Evolutionary conservation across 2,888 invertebrate species (phyloP).

Genomic region (Nomada flava): DNA sequence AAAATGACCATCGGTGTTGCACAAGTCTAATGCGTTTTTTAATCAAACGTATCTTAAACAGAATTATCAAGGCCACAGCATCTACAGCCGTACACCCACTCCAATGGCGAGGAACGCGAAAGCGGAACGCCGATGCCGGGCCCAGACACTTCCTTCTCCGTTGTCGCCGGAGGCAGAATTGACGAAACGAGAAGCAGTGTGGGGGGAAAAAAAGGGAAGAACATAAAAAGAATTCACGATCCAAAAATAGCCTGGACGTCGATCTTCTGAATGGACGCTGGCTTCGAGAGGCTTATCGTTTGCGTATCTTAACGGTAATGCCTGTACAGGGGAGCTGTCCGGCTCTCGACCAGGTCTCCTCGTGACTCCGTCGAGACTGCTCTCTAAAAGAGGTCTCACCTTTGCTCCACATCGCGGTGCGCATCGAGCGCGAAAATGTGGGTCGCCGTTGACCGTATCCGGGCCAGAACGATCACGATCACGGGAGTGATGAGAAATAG

Average conservation of each 20-base stretch:
- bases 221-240: background rate
- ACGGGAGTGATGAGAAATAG: conserved; percentile 1
- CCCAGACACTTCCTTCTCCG: background rate
- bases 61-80: too few relatives aligned
- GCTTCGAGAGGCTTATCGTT: conserved; percentile 56
- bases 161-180: background rate
- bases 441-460: conserved; percentile 48
- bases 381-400: conserved; percentile 60
- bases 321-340: conserved; percentile 43
- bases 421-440: conserved; percentile 37
- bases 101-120: background rate
- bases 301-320: conserved; percentile 67
- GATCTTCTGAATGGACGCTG: conserved; percentile 43
- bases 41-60: too few relatives aligned
- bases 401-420: conserved; percentile 49
- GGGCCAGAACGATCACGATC: conserved; percentile 39
- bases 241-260: conserved; percentile 32
- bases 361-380: conserved; percentile 54
- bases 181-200: too few relatives aligned
- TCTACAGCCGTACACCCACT: background rate
- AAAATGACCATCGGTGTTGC: too few relatives aligned
- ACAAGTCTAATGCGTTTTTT: too few relatives aligned
- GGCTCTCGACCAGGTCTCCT: conserved; percentile 45
- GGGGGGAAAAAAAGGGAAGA: too few relatives aligned
- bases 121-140: background rate